Base-by-base conservation (phyloP, 1,140 invertebrate species). In the Periplaneta americana region DNA sequence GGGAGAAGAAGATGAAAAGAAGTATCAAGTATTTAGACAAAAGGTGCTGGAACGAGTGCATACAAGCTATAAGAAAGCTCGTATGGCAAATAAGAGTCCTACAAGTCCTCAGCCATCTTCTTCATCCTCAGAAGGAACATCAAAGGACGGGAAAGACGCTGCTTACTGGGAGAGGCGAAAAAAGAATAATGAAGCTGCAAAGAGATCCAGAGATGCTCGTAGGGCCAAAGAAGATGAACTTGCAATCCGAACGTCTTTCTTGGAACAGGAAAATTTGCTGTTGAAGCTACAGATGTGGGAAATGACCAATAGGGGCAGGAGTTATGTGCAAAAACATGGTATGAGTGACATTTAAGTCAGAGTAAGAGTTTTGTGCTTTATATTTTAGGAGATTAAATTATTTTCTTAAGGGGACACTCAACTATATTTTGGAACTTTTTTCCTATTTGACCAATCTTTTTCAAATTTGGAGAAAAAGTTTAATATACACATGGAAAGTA, bases 141-240 rank as follows among this genome's bases (percentile, higher is more conserved):
- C 48, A n/a, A 1, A 22, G 8, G 84, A 87, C 10, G 89, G 91
- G 33, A 96, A 96, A 86, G 96, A 98, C 85, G 92, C 93, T 0
- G 93, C 94, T 0, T 99, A 99, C 86, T 94, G 94, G 89, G 96
- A 97, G 85, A 91, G 96, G 81, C 89, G 98, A 15, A 92, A 94
- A 81, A 98, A 98, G 86, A 99, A 99, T 86, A 99, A 99, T 87
- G 96, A 95, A 84, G 98, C 98, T 0, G 98, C 98, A 1, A 99
- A 99, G 87, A 91, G 81, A 18, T 98, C 97, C 0, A 90, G 98
- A 57, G 97, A 99, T 85, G 93, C 96, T 0, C 90, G 98, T 80
- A 91, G 97, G 84, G 92, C 94, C 18, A 97, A 98, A 86, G 98
- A 99, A 86, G 96, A 98, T 82, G 95, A 97, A 85, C 95, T 98